These are phyloP conservation scores for Brenthis ino DNA, from an alignment of 2,888 invertebrate species.

Conservation along the genomic window DNA sequence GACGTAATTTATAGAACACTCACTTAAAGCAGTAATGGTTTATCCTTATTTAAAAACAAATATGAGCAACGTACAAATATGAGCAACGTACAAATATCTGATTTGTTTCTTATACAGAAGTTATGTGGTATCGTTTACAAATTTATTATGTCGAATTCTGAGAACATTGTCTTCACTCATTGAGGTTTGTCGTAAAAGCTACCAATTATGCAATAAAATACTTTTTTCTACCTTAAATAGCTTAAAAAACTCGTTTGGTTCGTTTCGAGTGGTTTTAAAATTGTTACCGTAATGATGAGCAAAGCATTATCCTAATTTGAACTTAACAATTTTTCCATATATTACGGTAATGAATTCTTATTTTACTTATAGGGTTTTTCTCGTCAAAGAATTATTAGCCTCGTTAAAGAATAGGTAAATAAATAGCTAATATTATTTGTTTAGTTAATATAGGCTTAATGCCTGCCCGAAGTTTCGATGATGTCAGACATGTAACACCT, in stretches of 20 bases:
- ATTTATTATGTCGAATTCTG: slow-evolving; percentile 73
- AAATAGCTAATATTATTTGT: no score
- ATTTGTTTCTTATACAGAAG: slow-evolving; percentile 69
- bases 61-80: slow-evolving; percentile 14
- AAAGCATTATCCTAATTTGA: slow-evolving; percentile 9
- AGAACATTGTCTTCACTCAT: slow-evolving; percentile 66
- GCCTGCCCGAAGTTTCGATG: no score
- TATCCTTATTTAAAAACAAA: not conserved
- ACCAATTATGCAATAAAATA: slow-evolving; percentile 66
- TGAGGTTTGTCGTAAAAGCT: slow-evolving; percentile 63
- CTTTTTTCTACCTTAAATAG: slow-evolving; percentile 45
- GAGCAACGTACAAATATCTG: slow-evolving; percentile 14
- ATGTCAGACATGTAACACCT: no score
- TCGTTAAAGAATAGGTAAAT: no score
- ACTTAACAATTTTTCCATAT: not conserved
- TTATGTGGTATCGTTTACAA: slow-evolving; percentile 78
- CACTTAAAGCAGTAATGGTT: slow-evolving; percentile 45
- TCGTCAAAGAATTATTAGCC: no score
- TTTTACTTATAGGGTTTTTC: no score
- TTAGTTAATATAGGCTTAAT: no score
- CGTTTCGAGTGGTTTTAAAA: slow-evolving; percentile 11
- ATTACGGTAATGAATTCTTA: no score
- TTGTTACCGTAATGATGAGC: slow-evolving; percentile 4
- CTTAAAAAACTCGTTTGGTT: slow-evolving; percentile 19
- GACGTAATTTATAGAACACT: not conserved